Evolutionary conservation across 2,113 vertebrate genomes (phyloP), one percentile per base, ranked within the genome.

Genomic region (Pelusios castaneus): DNA sequence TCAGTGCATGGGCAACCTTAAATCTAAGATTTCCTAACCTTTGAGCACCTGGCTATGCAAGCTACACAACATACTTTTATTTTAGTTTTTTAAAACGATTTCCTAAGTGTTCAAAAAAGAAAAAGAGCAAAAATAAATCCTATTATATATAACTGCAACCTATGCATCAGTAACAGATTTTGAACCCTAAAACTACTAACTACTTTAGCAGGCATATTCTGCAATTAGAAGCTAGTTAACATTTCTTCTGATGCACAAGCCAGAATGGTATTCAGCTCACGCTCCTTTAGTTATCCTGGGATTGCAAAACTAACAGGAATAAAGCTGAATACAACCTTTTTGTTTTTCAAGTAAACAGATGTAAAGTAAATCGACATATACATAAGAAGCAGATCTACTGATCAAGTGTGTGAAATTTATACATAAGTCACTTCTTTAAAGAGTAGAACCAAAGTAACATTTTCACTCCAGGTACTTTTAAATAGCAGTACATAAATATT

Each of bases 261-360:
- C 1, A 91, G 89, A 95, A 89, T 76, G 90, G 88, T 93, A 93
- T 87, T 60, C 60, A 91, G 90, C 91, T 94, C 93, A 90, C 43
- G 91, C 82, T 0, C 1, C 77, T 41, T 51, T 60, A 38, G 25
- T 10, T 10, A 56, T 86, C 80, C 1, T 87, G 60, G 10, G 47
- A 77, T 56, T 52, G 77, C 87, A 91, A 7, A 91, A 27, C 24
- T 82, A 88, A 91, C 1, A 56, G 22, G 55, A 27, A 22, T 56
- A 56, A 56, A 25, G 55, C 9, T 8, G 25, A 56, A 12, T 58
- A 58, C 24, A 29, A 58, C 24, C 55, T 56, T 58, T 58, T 58
- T 27, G 24, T 58, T 11, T 58, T 12, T 58, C 24, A 58, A 58
- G 56, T 29, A 58, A 58, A 58, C 8, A 27, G 56, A 58, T 58